These are phyloP conservation scores for Antheraea pernyi DNA, from an alignment of 1,140 invertebrate species.

Conservation along the genomic window DNA sequence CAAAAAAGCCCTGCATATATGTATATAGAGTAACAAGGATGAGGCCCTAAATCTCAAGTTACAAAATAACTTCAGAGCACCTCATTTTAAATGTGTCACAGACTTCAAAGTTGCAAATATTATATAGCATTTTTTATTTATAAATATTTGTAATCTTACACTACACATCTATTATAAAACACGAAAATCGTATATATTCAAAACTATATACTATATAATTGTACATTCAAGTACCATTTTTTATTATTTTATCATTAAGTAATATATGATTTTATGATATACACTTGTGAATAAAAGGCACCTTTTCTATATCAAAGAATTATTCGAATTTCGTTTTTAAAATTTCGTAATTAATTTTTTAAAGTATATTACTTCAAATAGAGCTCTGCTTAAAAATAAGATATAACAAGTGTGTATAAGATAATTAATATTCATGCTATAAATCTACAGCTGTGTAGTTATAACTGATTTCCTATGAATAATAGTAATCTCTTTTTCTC, in stretches of 20 bases:
- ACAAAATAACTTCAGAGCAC: slow-evolving; percentile 30
- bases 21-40: not conserved
- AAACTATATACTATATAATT: no score
- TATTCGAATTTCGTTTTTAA: not conserved
- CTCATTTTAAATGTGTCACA: slow-evolving; percentile 7
- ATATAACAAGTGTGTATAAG: not conserved
- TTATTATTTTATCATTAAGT: no score
- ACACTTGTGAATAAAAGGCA: no score
- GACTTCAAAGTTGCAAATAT: not conserved
- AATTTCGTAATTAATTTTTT: slow-evolving; percentile 2
- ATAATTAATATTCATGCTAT: not conserved
- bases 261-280: no score
- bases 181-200: no score
- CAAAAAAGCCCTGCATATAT: not conserved
- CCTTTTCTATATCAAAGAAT: not conserved
- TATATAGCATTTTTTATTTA: not conserved
- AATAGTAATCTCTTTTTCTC: slow-evolving; percentile 84
- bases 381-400: slow-evolving; percentile 6
- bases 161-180: no score
- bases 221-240: no score
- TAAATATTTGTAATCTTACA: no score
- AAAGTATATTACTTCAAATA: not conserved
- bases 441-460: slow-evolving; percentile 87
- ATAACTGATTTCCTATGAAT: slow-evolving; percentile 88
- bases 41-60: slow-evolving; percentile 26